Conservation (phyloP, 2,888 invertebrate genomes). For the Parnassius glacialis region DNA sequence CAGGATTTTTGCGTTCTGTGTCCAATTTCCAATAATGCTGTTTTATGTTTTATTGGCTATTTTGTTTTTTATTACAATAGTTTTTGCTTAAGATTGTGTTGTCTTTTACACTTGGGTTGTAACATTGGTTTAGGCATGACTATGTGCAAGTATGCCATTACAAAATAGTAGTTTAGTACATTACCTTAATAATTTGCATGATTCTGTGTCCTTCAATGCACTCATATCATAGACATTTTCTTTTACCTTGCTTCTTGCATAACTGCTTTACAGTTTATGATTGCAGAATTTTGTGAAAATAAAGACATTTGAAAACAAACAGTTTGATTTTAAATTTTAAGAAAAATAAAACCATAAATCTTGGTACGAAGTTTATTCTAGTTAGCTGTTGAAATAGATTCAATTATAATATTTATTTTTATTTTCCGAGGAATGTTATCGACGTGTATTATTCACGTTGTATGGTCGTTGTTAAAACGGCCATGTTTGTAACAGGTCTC, state of each 20-base stretch:
- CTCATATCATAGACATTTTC: conserved; percentile 69
- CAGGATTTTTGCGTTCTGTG: conserved; percentile 65
- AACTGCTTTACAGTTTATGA: conserved; percentile 55
- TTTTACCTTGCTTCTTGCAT: conserved; percentile 61
- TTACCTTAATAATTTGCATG: conserved; percentile 54
- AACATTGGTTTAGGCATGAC: conserved; percentile 8
- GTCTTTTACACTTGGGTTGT: conserved; percentile 9
- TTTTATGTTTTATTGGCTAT: conserved; percentile 41
- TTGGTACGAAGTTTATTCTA: conserved; percentile 44
- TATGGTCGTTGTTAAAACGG: conserved; percentile 43
- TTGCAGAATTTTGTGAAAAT: conserved; percentile 61
- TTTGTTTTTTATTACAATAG: conserved; percentile 20
- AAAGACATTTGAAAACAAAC: conserved; percentile 26
- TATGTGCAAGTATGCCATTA: conserved; percentile 5
- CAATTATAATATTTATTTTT: conserved; percentile 46
- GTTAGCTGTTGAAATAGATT: conserved; percentile 44
- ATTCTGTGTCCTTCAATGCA: conserved; percentile 74
- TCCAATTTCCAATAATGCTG: conserved; percentile 34
- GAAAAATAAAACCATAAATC: conserved; percentile 39
- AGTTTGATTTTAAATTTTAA: conserved; percentile 26
- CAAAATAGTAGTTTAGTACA: conserved; percentile 14
- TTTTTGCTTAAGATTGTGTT: conserved; percentile 19
- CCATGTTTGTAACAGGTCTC: conserved; percentile 47
- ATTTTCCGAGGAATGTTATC: conserved; percentile 69
- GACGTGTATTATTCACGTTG: conserved; percentile 54